Percentiles rank a stretch among this genome's conserved stretches.
Conservation (phyloP, 1,140 invertebrate species). For the Meloidogyne exigua region DNA sequence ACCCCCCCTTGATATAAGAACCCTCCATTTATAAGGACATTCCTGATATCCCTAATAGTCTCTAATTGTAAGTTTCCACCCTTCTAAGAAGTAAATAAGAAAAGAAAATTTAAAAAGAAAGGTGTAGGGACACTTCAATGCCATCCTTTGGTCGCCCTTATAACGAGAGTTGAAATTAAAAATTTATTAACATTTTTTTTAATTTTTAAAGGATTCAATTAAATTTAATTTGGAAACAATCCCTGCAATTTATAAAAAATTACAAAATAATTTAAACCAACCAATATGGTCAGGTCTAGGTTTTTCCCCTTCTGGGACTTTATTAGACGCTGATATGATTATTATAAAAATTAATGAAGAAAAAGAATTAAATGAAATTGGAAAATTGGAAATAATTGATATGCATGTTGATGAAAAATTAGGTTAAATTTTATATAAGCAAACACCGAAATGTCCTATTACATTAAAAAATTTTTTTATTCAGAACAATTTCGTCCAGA, state of each 20-base stretch:
- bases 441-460: not conserved
- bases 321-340: slow-evolving; percentile 60
- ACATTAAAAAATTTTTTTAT: not conserved
- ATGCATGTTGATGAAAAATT: slow-evolving; percentile 47
- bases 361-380: not conserved
- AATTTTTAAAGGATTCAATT: slow-evolving; percentile 67
- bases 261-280: not conserved
- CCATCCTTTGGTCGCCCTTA: no score
- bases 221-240: slow-evolving; percentile 81
- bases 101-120: no score
- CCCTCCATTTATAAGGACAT: no score
- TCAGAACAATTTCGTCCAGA: slow-evolving; percentile 21
- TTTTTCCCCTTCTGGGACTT: slow-evolving; percentile 75
- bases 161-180: not conserved
- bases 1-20: no score
- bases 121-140: no score
- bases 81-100: no score
- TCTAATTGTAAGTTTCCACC: no score
- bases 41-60: no score
- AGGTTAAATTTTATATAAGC: no score
- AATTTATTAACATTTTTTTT: not conserved
- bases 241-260: slow-evolving; percentile 70
- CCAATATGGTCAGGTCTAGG: slow-evolving; percentile 84
- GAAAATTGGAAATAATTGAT: slow-evolving; percentile 45
- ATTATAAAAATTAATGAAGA: slow-evolving; percentile 40